Evolutionary conservation across 2,888 invertebrate species (phyloP).

Genomic region (Arrhopalites spinosus): DNA sequence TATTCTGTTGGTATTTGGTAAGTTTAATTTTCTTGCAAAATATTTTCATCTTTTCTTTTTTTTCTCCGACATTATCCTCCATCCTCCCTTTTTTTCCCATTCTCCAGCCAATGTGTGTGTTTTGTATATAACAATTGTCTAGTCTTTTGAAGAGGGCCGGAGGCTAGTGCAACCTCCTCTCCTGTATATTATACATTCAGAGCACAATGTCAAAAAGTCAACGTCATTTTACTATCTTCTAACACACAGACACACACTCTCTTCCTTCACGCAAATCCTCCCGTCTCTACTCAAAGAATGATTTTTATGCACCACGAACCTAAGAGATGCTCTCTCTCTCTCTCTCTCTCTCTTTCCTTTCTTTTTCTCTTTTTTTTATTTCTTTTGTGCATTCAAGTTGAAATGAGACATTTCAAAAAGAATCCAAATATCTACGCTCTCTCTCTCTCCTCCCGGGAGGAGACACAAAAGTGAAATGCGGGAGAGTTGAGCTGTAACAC

Average conservation of each 20-base stretch:
- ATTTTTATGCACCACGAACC: constrained; percentile 32
- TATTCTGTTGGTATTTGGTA: constrained; percentile 52
- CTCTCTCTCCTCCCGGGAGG: not conserved
- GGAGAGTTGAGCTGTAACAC: constrained; percentile 21
- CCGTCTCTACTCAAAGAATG: constrained; percentile 16
- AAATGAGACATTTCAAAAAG: constrained; percentile 37
- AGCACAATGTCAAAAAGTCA: constrained; percentile 32
- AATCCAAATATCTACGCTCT: constrained; percentile 28
- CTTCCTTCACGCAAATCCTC: not conserved
- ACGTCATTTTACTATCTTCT: constrained; percentile 27
- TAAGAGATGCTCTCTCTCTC: constrained; percentile 8
- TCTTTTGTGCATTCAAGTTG: constrained; percentile 36
- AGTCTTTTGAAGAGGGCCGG: not conserved
- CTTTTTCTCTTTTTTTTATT: too few relatives aligned
- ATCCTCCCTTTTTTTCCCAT: not conserved
- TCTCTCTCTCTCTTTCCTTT: too few relatives aligned
- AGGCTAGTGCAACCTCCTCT: constrained; percentile 20
- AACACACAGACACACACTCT: constrained; percentile 11
- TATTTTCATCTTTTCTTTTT: not conserved
- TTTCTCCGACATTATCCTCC: not conserved
- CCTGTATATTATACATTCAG: constrained; percentile 21
- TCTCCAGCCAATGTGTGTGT: not conserved
- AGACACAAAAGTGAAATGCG: constrained; percentile 13
- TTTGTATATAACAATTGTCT: not conserved
- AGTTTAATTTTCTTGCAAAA: constrained; percentile 12